phyloP scores from a whole-genome alignment of 2,797 vertebrate genomes.

The Eutrigla gurnardus region DNA sequence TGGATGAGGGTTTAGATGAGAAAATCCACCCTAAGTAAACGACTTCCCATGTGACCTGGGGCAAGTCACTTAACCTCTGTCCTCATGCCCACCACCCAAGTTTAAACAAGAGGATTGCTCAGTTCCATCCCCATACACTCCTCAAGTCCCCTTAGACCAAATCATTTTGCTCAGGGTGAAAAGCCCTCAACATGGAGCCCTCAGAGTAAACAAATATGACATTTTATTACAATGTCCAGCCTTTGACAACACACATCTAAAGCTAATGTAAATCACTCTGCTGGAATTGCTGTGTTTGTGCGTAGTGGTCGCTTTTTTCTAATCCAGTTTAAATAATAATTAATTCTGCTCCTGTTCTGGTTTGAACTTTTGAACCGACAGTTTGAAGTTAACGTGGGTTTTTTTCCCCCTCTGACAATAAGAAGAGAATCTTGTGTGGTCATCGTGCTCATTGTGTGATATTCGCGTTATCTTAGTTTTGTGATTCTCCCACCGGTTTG shows the following conservation, averaged over 20 bases:
- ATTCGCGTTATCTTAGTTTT: constrained; percentile 61
- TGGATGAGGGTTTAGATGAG: constrained; percentile 75
- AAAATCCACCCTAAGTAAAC: constrained; percentile 83
- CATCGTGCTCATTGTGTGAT: constrained; percentile 23
- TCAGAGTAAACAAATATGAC: constrained; percentile 60
- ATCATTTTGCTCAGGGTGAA: constrained; percentile 77
- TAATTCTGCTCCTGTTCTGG: neutral
- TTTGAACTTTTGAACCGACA: constrained; percentile 1
- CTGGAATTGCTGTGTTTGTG: neutral
- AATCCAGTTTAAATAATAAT: neutral
- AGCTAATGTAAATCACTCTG: neutral
- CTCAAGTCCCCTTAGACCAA: constrained; percentile 69
- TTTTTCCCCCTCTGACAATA: neutral
- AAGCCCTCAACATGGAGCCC: constrained; percentile 63
- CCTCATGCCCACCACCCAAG: constrained; percentile 77
- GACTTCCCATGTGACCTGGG: constrained; percentile 82
- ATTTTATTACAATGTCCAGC: constrained; percentile 25
- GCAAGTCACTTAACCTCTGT: constrained; percentile 87
- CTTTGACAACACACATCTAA: neutral
- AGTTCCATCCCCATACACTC: constrained; percentile 75
- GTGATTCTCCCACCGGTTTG: constrained; percentile 52
- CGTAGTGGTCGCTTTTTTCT: neutral
- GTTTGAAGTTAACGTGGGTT: neutral
- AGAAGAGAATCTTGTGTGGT: neutral
- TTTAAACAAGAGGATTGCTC: constrained; percentile 82